These are phyloP conservation scores for Formica aserva DNA, from an alignment of 2,888 invertebrate genomes.

Conservation along the genomic window DNA sequence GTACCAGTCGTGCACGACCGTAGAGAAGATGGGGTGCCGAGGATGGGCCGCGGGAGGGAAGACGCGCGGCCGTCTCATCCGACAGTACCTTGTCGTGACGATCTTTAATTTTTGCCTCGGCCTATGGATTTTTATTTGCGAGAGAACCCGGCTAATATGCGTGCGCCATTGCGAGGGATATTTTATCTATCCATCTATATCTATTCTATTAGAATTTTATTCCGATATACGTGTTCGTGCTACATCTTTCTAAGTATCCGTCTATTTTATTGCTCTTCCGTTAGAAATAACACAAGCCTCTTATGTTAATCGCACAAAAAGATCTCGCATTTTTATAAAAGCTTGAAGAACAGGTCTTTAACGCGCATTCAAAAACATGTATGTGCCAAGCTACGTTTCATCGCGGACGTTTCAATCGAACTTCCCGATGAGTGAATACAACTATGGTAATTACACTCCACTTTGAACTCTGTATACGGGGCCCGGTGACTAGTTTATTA, in stretches of 20 bases:
- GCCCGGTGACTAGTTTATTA: conserved; percentile 49
- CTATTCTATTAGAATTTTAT: neutral
- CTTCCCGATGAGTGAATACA: conserved; percentile 36
- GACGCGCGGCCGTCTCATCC: conserved; percentile 47
- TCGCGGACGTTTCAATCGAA: conserved; percentile 25
- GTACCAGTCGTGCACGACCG: conserved; percentile 67
- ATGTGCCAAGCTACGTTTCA: neutral
- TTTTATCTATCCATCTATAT: neutral
- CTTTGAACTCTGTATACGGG: conserved; percentile 41
- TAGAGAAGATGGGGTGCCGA: conserved; percentile 24
- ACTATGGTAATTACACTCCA: conserved; percentile 36
- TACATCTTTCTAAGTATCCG: neutral
- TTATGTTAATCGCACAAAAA: neutral
- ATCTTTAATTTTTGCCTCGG: conserved; percentile 52
- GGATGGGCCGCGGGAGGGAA: conserved; percentile 25
- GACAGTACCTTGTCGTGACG: conserved; percentile 50
- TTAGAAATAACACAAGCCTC: neutral
- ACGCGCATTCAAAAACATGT: conserved; percentile 11
- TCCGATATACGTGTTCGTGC: neutral
- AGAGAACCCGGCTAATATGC: neutral
- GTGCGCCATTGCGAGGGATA: neutral
- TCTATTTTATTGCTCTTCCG: neutral
- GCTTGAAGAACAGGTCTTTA: conserved; percentile 19
- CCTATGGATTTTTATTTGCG: conserved; percentile 32
- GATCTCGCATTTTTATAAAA: neutral